phyloP scores from a whole-genome alignment of 2,888 invertebrate species.

The Leptinotarsa peninsularis region DNA sequence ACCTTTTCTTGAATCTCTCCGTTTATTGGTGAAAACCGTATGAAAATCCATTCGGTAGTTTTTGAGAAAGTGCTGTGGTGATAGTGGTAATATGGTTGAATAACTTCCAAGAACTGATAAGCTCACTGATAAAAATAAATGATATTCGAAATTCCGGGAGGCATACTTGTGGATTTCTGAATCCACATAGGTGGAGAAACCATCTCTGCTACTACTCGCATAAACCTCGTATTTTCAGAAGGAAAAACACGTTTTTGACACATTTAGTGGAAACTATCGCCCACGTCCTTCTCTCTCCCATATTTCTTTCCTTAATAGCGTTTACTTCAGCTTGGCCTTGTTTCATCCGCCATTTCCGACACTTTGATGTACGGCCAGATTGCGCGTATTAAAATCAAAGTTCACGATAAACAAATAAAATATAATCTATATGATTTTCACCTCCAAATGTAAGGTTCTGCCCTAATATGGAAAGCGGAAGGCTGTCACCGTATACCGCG shows the following conservation, averaged over 20 bases:
- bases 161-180: too few relatives aligned
- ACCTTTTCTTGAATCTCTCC: too few relatives aligned
- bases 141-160: too few relatives aligned
- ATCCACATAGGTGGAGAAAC: background rate
- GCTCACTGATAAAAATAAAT: too few relatives aligned
- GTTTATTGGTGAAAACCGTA: too few relatives aligned
- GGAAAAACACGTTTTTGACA: conserved; percentile 5
- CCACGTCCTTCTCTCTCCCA: background rate
- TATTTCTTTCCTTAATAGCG: conserved; percentile 1
- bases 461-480: conserved; percentile 44
- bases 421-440: conserved; percentile 38
- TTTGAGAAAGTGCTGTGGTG: too few relatives aligned
- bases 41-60: too few relatives aligned
- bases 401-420: conserved; percentile 35
- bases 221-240: background rate
- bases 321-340: conserved; percentile 16
- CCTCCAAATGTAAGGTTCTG: conserved; percentile 47
- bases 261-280: conserved; percentile 11
- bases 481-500: conserved; percentile 36
- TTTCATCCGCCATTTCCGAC: conserved; percentile 22
- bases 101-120: too few relatives aligned
- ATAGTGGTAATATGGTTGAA: too few relatives aligned
- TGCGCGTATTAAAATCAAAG: conserved; percentile 30
- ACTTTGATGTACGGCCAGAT: conserved; percentile 20
- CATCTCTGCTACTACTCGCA: background rate